Evolutionary conservation across 1,140 invertebrate species (phyloP).

Genomic region (Acromyrmex charruanus): DNA sequence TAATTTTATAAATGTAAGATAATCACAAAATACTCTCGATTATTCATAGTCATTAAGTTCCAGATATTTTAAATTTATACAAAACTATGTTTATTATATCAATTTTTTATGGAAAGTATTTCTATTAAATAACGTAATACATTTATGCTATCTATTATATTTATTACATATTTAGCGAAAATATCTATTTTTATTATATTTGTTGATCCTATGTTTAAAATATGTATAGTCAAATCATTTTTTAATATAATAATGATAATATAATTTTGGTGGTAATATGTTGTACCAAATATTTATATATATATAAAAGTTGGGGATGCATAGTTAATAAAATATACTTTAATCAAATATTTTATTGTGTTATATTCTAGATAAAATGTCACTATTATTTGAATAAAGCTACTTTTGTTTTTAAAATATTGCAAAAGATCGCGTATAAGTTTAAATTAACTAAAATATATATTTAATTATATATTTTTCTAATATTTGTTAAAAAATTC

Average conservation of each 20-base stretch:
- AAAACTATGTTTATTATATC: background rate
- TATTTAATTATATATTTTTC: background rate
- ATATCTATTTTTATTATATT: constrained; percentile 54
- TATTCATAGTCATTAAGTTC: constrained; percentile 41
- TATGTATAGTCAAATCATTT: constrained; percentile 25
- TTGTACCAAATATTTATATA: constrained; percentile 34
- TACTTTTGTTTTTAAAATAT: constrained; percentile 13
- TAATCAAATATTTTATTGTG: constrained; percentile 22
- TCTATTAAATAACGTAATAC: background rate
- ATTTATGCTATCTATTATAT: constrained; percentile 18
- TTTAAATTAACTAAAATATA: background rate
- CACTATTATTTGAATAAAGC: background rate
- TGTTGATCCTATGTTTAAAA: constrained; percentile 17
- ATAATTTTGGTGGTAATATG: constrained; percentile 17
- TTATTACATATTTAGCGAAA: background rate
- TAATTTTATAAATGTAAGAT: constrained; percentile 52
- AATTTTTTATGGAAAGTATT: background rate
- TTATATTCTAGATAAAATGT: background rate
- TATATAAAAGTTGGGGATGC: constrained; percentile 37
- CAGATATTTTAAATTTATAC: constrained; percentile 49
- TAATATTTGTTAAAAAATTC: constrained; percentile 9
- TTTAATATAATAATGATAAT: constrained; percentile 29
- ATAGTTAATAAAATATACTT: constrained; percentile 59
- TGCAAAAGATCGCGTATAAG: background rate
- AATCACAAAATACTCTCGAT: constrained; percentile 70